phyloP scores from a whole-genome alignment of 2,797 vertebrate genomes.

The Mareca strepera region DNA sequence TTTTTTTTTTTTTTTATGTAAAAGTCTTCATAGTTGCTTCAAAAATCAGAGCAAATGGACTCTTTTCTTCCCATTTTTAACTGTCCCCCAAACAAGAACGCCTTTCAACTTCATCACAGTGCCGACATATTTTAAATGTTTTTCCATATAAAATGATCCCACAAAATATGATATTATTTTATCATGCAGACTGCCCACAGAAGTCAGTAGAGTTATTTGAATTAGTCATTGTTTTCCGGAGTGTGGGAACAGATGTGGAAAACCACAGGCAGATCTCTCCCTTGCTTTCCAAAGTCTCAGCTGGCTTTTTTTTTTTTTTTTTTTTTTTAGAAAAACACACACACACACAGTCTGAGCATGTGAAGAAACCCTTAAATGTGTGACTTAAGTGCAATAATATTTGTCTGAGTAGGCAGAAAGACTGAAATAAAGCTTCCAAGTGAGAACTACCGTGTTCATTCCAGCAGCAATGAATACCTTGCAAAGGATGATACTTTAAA shows the following conservation, averaged over 20 bases:
- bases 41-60: background rate
- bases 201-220: background rate
- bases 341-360: background rate
- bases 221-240: slow-evolving; percentile 8
- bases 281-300: background rate
- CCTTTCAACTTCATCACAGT: background rate
- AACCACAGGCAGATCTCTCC: background rate
- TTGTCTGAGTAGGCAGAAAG: slow-evolving; percentile 32
- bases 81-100: background rate
- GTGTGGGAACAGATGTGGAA: background rate
- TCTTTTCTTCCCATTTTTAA: background rate
- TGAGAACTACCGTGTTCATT: background rate
- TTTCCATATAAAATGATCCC: background rate
- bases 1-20: background rate
- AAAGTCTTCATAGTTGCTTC: background rate
- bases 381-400: background rate
- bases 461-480: background rate
- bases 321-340: background rate
- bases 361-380: background rate
- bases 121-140: background rate
- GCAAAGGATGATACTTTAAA: background rate
- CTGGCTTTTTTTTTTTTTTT: background rate
- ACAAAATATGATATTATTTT: background rate
- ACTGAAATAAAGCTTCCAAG: background rate
- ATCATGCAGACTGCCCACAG: background rate